These are phyloP conservation scores for Wasmannia auropunctata DNA, from an alignment of 1,140 invertebrate genomes.

Conservation along the genomic window DNA sequence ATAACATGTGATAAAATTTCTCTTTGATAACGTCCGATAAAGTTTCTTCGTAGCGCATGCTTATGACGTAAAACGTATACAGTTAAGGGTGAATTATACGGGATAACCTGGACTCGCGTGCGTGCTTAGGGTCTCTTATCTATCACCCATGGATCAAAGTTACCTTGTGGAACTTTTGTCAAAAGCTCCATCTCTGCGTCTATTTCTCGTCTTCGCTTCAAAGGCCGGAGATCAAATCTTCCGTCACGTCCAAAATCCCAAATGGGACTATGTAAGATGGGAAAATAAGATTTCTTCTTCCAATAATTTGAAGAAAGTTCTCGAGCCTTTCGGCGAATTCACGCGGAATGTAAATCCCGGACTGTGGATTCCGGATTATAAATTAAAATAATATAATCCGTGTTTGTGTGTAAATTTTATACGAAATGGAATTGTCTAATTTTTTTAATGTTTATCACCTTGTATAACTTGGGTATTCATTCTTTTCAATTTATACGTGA, in stretches of 20 bases:
- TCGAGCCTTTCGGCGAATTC: background rate
- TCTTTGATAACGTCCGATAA: background rate
- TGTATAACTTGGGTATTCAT: background rate
- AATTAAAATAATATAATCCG: background rate
- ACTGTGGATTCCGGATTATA: background rate
- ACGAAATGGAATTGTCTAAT: background rate
- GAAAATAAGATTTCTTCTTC: conserved; percentile 28
- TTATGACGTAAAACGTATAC: background rate
- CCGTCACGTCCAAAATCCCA: conserved; percentile 9
- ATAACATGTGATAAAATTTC: background rate
- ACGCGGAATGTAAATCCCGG: background rate
- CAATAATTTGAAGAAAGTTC: conserved; percentile 17
- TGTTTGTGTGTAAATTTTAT: conserved; percentile 2
- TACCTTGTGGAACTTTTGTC: conserved; percentile 14
- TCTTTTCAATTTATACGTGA: background rate
- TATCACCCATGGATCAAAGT: background rate
- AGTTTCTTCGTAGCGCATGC: background rate
- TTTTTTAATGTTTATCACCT: background rate
- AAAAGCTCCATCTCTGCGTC: conserved; percentile 2
- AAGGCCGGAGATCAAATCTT: conserved; percentile 26
- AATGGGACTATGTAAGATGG: conserved; percentile 11
- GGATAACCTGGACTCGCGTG: background rate
- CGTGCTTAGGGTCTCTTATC: conserved; percentile 20
- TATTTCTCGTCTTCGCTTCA: conserved; percentile 11
- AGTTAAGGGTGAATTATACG: background rate